Base-by-base conservation (phyloP, 2,113 vertebrate genomes). In the Hepsetus odoe region DNA sequence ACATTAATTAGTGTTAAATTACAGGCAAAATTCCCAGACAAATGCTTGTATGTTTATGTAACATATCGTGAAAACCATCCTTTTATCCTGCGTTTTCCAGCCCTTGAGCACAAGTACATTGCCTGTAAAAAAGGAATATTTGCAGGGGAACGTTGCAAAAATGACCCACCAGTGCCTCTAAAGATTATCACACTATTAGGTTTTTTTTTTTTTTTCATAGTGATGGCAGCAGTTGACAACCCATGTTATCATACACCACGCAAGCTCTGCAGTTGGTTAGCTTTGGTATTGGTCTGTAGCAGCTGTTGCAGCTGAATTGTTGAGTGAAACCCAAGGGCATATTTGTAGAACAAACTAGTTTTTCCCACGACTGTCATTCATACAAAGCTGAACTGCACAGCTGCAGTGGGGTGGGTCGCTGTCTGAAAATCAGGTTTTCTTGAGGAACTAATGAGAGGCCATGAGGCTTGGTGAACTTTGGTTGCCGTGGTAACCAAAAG, bases 331-430 rank as follows among this genome's bases (percentile, higher is more conserved):
- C 26, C 13, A 61, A 13, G n/a, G 38, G 20, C 30, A 42, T 51
- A 51, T 61, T 77, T 49, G 40, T 35, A 59, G 55, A 24, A 46
- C 30, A 24, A 20, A 20, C 66, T 49, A 18, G 7, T 32, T 18
- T 9, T 78, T 78, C 56, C 44, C 67, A 62, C 35, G 32, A 62
- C 28, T 35, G 76, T 70, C n/a, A 18, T 67, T 1, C 6, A n/a
- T 8, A 16, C 30, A 9, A 26, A 49, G 22, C 42, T 71, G 42
- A n/a, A 8, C 24, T n/a, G 42, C 69, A 71, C 76, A 71, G 76
- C 67, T 71, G 67, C 67, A 22, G 22, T 22, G n/a, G 16, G 14
- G 42, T 56, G 16, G 14, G 42, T 56, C 24, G 18, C n/a, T 53
- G 4, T 4, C 32, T 20, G 33, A 38, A 38, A 38, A 20, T n/a